Evolutionary conservation across 1,140 invertebrate species (phyloP).

Genomic region (Aphidius ervi): DNA sequence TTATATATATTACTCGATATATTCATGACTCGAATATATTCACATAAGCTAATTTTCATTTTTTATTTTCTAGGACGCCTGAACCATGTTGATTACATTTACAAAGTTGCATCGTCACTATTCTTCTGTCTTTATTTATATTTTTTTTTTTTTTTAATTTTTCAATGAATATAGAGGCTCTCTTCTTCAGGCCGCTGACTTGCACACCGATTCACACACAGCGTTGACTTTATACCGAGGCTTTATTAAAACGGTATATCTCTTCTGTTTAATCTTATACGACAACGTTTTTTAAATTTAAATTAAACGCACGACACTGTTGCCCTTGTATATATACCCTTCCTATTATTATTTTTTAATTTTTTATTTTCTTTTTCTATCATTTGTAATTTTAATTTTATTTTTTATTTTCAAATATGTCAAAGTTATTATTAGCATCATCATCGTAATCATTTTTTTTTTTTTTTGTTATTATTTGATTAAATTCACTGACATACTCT

Average conservation of each 20-base stretch:
- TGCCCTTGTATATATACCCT: too few relatives aligned
- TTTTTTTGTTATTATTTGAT: too few relatives aligned
- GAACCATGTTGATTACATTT: constrained; percentile 34
- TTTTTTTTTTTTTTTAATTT: too few relatives aligned
- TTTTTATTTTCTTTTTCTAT: too few relatives aligned
- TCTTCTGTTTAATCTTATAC: constrained; percentile 40
- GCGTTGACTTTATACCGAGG: constrained; percentile 22
- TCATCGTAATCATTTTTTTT: too few relatives aligned
- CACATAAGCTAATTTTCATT: constrained; percentile 20
- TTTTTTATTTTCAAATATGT: too few relatives aligned
- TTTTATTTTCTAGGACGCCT: constrained; percentile 28
- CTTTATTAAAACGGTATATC: constrained; percentile 45
- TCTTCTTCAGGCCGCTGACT: constrained; percentile 7
- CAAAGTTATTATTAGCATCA: too few relatives aligned
- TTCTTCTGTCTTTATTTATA: neutral
- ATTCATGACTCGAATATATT: neutral
- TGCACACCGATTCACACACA: neutral
- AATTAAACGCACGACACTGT: constrained; percentile 30
- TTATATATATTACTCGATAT: neutral
- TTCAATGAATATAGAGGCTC: neutral
- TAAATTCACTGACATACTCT: too few relatives aligned
- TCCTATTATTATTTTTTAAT: too few relatives aligned
- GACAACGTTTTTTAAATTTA: constrained; percentile 44
- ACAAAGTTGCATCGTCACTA: constrained; percentile 19
- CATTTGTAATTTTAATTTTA: too few relatives aligned